These are phyloP conservation scores for Callosobruchus maculatus DNA, from an alignment of 2,888 invertebrate genomes.

Conservation along the genomic window DNA sequence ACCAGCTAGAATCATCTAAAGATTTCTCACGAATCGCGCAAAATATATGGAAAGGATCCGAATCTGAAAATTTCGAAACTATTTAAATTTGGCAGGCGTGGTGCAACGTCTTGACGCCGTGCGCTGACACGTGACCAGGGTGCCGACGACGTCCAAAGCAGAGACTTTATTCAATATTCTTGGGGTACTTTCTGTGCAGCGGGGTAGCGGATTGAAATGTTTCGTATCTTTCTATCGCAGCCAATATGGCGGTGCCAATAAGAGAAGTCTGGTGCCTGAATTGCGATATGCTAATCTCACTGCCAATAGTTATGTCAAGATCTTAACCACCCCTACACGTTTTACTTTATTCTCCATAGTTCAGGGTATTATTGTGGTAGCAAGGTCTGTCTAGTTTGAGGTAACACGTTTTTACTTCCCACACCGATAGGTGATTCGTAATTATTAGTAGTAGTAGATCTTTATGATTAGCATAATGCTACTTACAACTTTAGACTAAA, in stretches of 20 bases:
- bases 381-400: no score
- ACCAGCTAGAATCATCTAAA: neutral
- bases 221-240: neutral
- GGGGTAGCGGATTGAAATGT: neutral
- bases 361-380: no score
- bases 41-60: neutral
- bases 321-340: no score
- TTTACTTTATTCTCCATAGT: no score
- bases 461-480: no score
- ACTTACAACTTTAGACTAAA: no score
- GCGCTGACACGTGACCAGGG: neutral
- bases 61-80: neutral
- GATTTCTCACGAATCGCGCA: neutral
- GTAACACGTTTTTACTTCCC: no score
- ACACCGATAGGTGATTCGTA: no score
- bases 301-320: no score
- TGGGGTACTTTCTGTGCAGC: neutral
- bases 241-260: neutral
- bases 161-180: neutral
- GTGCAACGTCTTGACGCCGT: neutral
- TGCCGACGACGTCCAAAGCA: neutral
- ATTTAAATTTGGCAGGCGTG: neutral
- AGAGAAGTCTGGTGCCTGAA: no score
- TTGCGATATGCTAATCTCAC: no score
- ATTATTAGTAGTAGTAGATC: no score